Evolutionary conservation across 2,113 vertebrate species (phyloP), one percentile per base, ranked within the genome.

Genomic region (Pluvialis apricaria): DNA sequence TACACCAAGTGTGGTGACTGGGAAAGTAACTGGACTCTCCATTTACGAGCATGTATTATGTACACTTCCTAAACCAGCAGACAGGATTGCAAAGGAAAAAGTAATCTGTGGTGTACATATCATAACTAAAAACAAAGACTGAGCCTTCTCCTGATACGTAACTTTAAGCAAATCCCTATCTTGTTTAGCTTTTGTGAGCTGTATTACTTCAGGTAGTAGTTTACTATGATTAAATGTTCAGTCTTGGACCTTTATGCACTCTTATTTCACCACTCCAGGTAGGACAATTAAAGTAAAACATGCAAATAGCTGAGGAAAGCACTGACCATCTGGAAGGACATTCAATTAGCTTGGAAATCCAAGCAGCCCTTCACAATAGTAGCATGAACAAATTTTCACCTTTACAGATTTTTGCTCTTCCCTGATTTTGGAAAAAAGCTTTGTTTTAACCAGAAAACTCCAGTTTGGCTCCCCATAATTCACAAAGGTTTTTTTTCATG

Each of bases 401-500:
- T 79, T 84, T 38, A 47, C 12, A 36, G 65, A 79, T 31, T 79
- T 82, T 87, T 47, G 5, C 6, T 70, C 38, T 84, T 76, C 28
- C 7, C 12, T 60, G 11, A 29, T 51, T 87, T 76, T 54, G 25
- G 6, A 64, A 58, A 32, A 60, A 11, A 38, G 1, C 6, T 73
- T 82, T 65, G 38, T 57, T 90, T 91, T 47, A 54, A 26, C 15
- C 6, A 54, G 31, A 57, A 79, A 79, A 85, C 20, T 57, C 21
- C n/a, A 34, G 5, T 73, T 60, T 68, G n/a, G 2, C 6, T 52
- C 17, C 20, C 16, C 18, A 0, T 4, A 8, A 4, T 44, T 77
- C 34, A 47, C 4, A 15, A 25, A 44, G 8, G 2, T 55, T 49
- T 80, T 89, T 76, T 34, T 76, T 25, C 32, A 31, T 15, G 13